Evolutionary conservation across 2,888 invertebrate genomes (phyloP).

Genomic region (Drosophila emarginata): DNA sequence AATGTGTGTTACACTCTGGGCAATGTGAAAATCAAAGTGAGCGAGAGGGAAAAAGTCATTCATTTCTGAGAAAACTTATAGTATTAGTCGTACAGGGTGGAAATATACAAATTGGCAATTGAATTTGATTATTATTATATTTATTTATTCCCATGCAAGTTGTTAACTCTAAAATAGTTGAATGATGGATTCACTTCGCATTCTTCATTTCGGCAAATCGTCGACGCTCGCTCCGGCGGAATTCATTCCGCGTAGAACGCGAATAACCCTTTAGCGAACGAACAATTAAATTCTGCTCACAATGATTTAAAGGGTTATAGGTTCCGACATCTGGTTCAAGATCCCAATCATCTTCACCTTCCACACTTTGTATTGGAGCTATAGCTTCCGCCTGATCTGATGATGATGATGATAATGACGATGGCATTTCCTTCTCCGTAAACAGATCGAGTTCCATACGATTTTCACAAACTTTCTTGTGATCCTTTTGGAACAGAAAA

Average conservation of each 20-base stretch:
- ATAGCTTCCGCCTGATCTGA: too few species aligned
- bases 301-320: constrained; percentile 34
- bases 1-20: too few species aligned
- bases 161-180: too few species aligned
- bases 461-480: constrained; percentile 29
- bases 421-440: neutral
- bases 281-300: constrained; percentile 36
- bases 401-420: accelerated
- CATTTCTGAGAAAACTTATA: too few species aligned
- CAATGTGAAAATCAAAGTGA: too few species aligned
- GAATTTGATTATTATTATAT: too few species aligned
- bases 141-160: too few species aligned
- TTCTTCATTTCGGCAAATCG: constrained; percentile 23
- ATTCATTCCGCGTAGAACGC: neutral
- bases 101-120: too few species aligned
- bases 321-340: constrained; percentile 33
- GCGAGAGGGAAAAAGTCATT: too few species aligned
- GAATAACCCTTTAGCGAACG: constrained; percentile 24
- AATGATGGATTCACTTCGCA: too few species aligned
- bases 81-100: too few species aligned
- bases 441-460: neutral
- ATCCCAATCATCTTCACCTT: constrained; percentile 47
- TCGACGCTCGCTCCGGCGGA: constrained; percentile 12
- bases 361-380: neutral
- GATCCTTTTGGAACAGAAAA: constrained; percentile 18